These are phyloP conservation scores for Oscheius onirici DNA, from an alignment of 2,888 invertebrate species.

Conservation along the genomic window DNA sequence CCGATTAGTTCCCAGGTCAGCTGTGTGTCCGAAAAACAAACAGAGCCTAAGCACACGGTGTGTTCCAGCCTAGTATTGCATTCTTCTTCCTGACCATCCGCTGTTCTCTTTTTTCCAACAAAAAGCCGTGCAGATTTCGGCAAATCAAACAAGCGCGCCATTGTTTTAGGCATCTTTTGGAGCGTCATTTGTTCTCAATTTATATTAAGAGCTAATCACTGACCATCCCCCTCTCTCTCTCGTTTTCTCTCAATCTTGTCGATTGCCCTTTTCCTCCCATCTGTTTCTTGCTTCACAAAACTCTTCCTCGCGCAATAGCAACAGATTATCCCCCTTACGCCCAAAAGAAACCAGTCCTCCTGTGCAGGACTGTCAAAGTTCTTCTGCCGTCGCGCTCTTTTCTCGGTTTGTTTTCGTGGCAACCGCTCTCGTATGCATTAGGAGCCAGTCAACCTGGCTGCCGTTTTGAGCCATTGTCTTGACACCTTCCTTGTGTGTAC, in stretches of 20 bases:
- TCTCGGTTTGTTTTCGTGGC: conserved; percentile 1
- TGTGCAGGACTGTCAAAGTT: not conserved
- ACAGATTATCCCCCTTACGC: not conserved
- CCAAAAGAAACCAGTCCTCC: not conserved
- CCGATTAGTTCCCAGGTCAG: not conserved
- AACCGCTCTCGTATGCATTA: conserved; percentile 1
- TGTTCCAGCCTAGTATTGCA: too few relatives aligned
- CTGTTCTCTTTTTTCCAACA: too few relatives aligned
- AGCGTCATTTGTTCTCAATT: too few relatives aligned
- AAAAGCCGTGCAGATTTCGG: too few relatives aligned
- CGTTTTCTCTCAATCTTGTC: not conserved
- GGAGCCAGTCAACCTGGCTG: not conserved
- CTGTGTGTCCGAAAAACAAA: not conserved
- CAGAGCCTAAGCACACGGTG: not conserved
- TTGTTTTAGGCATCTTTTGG: too few relatives aligned
- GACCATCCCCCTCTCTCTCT: too few relatives aligned
- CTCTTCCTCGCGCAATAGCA: not conserved
- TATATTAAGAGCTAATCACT: too few relatives aligned
- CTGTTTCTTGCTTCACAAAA: not conserved
- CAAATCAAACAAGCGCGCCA: too few relatives aligned
- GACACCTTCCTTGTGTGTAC: not conserved
- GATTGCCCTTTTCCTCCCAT: not conserved
- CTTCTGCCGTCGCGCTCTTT: not conserved
- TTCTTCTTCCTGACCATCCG: too few relatives aligned
- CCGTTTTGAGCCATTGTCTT: not conserved